phyloP scores from a whole-genome alignment of 2,888 invertebrate species.

The Romanomermis culicivorax region DNA sequence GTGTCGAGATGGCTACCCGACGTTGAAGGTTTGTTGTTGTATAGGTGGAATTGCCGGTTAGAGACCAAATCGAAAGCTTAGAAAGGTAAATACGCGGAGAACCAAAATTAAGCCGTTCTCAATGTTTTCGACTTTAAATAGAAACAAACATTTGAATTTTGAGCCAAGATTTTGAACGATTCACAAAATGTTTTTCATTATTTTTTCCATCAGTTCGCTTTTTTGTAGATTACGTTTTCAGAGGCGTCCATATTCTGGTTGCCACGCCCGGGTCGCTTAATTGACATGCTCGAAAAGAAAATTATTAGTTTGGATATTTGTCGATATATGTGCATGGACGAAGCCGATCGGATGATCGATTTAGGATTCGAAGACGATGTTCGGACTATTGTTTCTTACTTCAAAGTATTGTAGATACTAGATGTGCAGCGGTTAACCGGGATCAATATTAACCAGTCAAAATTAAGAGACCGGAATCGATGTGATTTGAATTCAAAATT shows the following conservation, averaged over 20 bases:
- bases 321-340: constrained; percentile 85
- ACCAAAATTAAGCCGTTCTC: too few relatives aligned
- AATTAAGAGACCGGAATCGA: too few relatives aligned
- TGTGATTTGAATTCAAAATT: too few relatives aligned
- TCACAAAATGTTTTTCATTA: too few relatives aligned
- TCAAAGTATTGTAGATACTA: too few relatives aligned
- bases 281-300: constrained; percentile 97
- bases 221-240: constrained; percentile 21
- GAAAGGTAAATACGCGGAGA: constrained; percentile 44
- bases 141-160: too few relatives aligned
- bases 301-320: constrained; percentile 77
- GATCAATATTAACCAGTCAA: too few relatives aligned
- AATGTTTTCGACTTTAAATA: too few relatives aligned
- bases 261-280: constrained; percentile 90
- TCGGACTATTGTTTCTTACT: constrained; percentile 91
- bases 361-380: constrained; percentile 99
- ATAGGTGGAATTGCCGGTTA: constrained; percentile 87
- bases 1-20: constrained; percentile 46
- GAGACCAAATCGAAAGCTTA: constrained; percentile 71
- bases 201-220: too few relatives aligned
- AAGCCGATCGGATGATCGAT: constrained; percentile 98
- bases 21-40: constrained; percentile 65
- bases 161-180: too few relatives aligned
- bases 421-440: too few relatives aligned
- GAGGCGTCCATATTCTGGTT: constrained; percentile 90